Evolutionary conservation across 1,140 invertebrate genomes (phyloP), one percentile per base, ranked within the genome.

Genomic region (Drosophila virilis): DNA sequence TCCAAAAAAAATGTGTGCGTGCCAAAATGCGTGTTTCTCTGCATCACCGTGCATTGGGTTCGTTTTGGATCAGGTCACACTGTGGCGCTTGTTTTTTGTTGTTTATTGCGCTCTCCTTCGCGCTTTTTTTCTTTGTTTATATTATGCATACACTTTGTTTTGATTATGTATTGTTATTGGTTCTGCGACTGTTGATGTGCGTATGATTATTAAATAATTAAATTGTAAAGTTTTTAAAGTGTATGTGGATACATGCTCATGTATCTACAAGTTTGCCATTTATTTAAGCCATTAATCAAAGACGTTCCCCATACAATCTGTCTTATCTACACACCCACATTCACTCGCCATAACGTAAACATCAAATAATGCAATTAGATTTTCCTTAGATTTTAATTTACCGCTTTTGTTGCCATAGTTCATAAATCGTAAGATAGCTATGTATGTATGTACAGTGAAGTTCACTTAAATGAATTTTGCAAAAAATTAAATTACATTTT

Each of bases 91-190:
- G 13, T 62, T 70, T 77, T 84, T 60, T 43, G 60, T 64, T 81
- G n/a, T 7, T 33, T 57, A 46, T 69, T 75, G 61, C 33, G 45
- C 46, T 59, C 73, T 71, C 54, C 42, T 69, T 68, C 38, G 51
- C 66, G 50, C 66, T 59, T 60, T 59, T 59, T 60, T 83, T 88
- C 80, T 88, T 88, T 88, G 83, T 89, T 88, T 88, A 88, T 88
- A 89, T 89, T 88, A 89, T 89, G 74, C 77, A 64, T 40, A 77
- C 60, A 85, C 68, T 85, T 86, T 85, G 80, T 89, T 83, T 83
- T 77, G 74, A 51, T 69, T 35, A 33, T 46, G 33, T 13, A 51
- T 78, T 81, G 67, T 77, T 85, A 51, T 68, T 80, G 66, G 60
- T 65, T 62, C 52, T 55, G 52, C 38, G n/a, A 33, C 28, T 15